Base-by-base conservation (phyloP, 2,797 vertebrate genomes). In the Sebastiscus albofasciatus region DNA sequence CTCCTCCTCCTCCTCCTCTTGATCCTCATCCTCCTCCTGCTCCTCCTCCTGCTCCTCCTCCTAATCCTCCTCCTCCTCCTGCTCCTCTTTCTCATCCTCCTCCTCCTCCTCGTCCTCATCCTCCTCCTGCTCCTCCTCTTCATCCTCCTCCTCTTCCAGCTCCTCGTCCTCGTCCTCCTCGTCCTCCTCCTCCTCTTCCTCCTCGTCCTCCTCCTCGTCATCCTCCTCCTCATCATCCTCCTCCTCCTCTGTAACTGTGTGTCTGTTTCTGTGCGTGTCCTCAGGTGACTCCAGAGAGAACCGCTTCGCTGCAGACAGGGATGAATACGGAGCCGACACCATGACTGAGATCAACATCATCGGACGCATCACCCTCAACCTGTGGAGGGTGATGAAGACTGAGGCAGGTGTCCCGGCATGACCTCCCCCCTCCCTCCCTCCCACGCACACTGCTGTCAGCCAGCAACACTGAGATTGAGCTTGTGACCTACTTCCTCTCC, bases 381-480 rank as follows among this genome's bases (percentile, higher is more conserved):
- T 99, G 89, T 99, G 99, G 99, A 97, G 99, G 90, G 96, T 99
- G 90, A 99, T 99, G 98, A 98, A 97, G 95, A 96, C 96, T 4
- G 98, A 99, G 97, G 98, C 96, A 94, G 52, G 93, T 93, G 77
- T 90, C 74, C 75, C 36, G 1, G 10, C 49, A 16, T 71, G 69
- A 83, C 77, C 69, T 54, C 22, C 27, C 5, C 12, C 9, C 3
- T 0, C 59, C 31, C 59, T 33, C 59, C 31, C 20, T 10, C 20
- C 10, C 26, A n/a, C 26, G 20, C 70, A 33, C 27, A 2, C 66
- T 56, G 27, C 2, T 39, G 22, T 68, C 67, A 52, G 26, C 16
- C 42, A 62, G 33, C 46, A 31, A 3, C 20, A n/a, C 64, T 58
- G 4, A 27, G 29, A 42, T 66, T 36, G 27, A 64, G 33, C 49